Percentiles rank a stretch among this genome's conserved stretches.
These are phyloP conservation scores for Hybos culiciformis DNA, from an alignment of 2,888 invertebrate species.

Conservation along the genomic window DNA sequence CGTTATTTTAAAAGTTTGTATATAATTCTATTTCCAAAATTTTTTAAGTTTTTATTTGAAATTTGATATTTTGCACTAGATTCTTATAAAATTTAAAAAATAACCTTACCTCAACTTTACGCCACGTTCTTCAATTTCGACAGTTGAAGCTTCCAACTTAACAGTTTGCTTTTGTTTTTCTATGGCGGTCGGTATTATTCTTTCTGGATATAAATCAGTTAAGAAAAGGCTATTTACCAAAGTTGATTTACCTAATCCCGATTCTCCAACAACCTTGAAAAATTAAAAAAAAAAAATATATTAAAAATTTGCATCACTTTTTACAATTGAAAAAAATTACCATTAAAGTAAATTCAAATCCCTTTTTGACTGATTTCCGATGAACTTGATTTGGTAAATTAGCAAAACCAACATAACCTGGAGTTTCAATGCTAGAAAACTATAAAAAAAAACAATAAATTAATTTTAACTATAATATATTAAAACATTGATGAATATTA, in stretches of 20 bases:
- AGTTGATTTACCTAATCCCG: constrained; percentile 89
- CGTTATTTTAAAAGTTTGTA: too few relatives aligned
- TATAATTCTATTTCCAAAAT: too few relatives aligned
- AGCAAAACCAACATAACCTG: constrained; percentile 64
- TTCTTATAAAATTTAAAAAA: too few relatives aligned
- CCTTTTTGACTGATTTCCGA: constrained; percentile 92
- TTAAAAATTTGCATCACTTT: too few relatives aligned
- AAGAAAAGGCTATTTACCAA: constrained; percentile 88
- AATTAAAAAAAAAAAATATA: too few relatives aligned
- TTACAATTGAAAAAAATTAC: too few relatives aligned
- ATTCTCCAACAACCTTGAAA: constrained; percentile 87
- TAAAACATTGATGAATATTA: too few relatives aligned
- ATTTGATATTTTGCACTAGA: too few relatives aligned
- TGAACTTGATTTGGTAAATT: constrained; percentile 95
- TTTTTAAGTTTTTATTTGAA: too few relatives aligned
- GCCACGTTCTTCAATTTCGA: constrained; percentile 92
- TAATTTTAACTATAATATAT: too few relatives aligned
- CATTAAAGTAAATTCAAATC: constrained; percentile 96
- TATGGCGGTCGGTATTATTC: constrained; percentile 73
- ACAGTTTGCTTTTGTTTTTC: constrained; percentile 88
- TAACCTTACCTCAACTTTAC: constrained; percentile 88
- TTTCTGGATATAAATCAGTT: constrained; percentile 88
- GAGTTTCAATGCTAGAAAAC: constrained; percentile 75
- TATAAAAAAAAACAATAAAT: constrained; percentile 34
- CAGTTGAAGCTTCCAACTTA: constrained; percentile 88